Conservation (phyloP, 2,797 vertebrate species). For the Crocidura indochinensis region DNA sequence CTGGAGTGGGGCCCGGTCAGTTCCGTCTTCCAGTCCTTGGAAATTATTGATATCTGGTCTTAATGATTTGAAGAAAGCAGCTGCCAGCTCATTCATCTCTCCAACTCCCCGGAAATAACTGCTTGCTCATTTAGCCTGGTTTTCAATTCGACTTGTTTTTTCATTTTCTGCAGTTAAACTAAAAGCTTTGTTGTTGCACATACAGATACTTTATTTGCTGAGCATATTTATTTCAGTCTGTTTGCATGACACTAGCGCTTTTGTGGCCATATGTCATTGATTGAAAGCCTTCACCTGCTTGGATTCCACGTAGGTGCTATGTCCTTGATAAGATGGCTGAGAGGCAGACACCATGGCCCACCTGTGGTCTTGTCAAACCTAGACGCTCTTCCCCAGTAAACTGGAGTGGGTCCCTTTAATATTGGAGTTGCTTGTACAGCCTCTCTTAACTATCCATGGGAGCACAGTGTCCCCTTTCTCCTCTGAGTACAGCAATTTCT, state of each 20-base stretch:
- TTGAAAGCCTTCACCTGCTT: slow-evolving; percentile 79
- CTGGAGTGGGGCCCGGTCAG: slow-evolving; percentile 76
- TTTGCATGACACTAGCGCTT: slow-evolving; percentile 77
- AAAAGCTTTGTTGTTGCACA: slow-evolving; percentile 86
- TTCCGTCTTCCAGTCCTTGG: slow-evolving; percentile 83
- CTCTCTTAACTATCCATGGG: slow-evolving; percentile 56
- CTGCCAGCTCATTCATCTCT: slow-evolving; percentile 88
- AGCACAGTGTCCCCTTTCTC: slow-evolving; percentile 6
- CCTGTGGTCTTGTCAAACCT: slow-evolving; percentile 64
- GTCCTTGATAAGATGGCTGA: slow-evolving; percentile 75
- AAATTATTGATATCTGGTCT: slow-evolving; percentile 87
- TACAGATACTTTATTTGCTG: slow-evolving; percentile 85
- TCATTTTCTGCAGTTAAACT: slow-evolving; percentile 84
- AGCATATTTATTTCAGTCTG: slow-evolving; percentile 85
- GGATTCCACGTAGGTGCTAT: slow-evolving; percentile 81
- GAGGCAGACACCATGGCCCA: slow-evolving; percentile 53
- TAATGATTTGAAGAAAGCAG: slow-evolving; percentile 88
- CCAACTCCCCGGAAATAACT: slow-evolving; percentile 79
- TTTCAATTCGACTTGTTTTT: slow-evolving; percentile 86
- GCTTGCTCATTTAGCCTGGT: slow-evolving; percentile 84
- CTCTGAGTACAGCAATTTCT: slow-evolving; percentile 68
- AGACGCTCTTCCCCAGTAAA: slow-evolving; percentile 15
- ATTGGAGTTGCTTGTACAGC: slow-evolving; percentile 39
- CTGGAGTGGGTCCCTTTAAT: background rate
- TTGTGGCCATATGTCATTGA: slow-evolving; percentile 84